phyloP scores from a whole-genome alignment of 2,888 invertebrate genomes.

The Melanostoma mellinum region DNA sequence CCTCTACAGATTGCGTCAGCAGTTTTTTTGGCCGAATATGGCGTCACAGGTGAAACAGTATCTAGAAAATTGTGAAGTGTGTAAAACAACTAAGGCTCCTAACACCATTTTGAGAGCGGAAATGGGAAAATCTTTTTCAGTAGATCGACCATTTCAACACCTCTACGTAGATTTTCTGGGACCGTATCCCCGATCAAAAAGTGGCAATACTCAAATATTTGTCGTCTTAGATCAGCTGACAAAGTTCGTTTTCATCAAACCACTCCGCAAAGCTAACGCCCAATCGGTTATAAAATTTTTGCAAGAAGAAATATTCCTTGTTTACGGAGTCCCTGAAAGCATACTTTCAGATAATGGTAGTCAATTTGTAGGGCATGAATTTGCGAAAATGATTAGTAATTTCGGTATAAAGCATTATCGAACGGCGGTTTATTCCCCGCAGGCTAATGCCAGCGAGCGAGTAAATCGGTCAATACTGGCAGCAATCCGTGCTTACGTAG shows the following conservation, averaged over 20 bases:
- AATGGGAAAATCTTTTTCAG: constrained; percentile 13
- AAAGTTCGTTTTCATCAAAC: constrained; percentile 25
- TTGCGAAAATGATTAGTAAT: neutral
- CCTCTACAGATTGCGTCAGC: neutral
- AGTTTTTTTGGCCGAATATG: constrained; percentile 20
- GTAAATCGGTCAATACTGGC: neutral
- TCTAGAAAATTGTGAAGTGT: neutral
- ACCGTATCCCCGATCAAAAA: constrained; percentile 4
- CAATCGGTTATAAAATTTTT: neutral
- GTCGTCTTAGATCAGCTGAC: constrained; percentile 7
- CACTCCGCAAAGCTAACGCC: neutral
- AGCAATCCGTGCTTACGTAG: no score
- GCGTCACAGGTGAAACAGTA: neutral
- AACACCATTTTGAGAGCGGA: neutral
- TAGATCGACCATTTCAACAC: constrained; percentile 21
- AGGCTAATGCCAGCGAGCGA: constrained; percentile 6
- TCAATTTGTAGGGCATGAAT: constrained; percentile 3
- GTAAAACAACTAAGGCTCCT: constrained; percentile 13
- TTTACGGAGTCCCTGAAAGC: constrained; percentile 5
- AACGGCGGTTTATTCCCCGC: constrained; percentile 2
- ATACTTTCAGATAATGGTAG: constrained; percentile 16
- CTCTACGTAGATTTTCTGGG: constrained; percentile 6
- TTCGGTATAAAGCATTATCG: neutral
- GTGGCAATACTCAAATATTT: constrained; percentile 8
- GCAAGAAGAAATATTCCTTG: neutral